These are phyloP conservation scores for Dicroscelio sp. DNA, from an alignment of 2,888 invertebrate species.

Conservation along the genomic window DNA sequence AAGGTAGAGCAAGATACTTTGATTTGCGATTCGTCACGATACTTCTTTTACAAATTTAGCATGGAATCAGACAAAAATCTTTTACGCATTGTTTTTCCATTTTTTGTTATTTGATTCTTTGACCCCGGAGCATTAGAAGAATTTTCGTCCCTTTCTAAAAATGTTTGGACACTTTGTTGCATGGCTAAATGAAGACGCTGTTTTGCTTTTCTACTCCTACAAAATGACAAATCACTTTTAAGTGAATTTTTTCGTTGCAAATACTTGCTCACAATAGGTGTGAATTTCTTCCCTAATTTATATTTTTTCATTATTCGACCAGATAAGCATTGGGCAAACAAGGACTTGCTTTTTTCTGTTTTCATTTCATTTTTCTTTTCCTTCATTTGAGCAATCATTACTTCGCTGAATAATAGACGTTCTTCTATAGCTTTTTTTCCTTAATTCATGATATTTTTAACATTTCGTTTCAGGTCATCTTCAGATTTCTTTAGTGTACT, in stretches of 20 bases:
- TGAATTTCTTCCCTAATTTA: constrained; percentile 22
- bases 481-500: not conserved
- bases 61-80: constrained; percentile 58
- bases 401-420: constrained; percentile 42
- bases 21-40: constrained; percentile 45
- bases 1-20: constrained; percentile 64
- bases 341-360: constrained; percentile 60
- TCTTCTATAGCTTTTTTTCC: constrained; percentile 37
- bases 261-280: constrained; percentile 40
- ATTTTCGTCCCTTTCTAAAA: constrained; percentile 73
- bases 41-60: constrained; percentile 65
- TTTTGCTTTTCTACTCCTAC: constrained; percentile 51
- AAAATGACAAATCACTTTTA: constrained; percentile 16
- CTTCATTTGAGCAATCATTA: constrained; percentile 45
- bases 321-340: constrained; percentile 52
- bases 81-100: constrained; percentile 49
- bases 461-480: constrained; percentile 46
- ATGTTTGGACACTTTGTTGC: constrained; percentile 48
- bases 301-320: constrained; percentile 62
- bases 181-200: constrained; percentile 26
- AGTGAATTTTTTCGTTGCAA: constrained; percentile 36
- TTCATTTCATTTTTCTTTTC: constrained; percentile 38
- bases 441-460: constrained; percentile 43
- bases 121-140: constrained; percentile 59
- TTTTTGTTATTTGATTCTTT: constrained; percentile 60